These are phyloP conservation scores for Lepus townsendii DNA, from an alignment of 2,797 vertebrate species.

Conservation along the genomic window DNA sequence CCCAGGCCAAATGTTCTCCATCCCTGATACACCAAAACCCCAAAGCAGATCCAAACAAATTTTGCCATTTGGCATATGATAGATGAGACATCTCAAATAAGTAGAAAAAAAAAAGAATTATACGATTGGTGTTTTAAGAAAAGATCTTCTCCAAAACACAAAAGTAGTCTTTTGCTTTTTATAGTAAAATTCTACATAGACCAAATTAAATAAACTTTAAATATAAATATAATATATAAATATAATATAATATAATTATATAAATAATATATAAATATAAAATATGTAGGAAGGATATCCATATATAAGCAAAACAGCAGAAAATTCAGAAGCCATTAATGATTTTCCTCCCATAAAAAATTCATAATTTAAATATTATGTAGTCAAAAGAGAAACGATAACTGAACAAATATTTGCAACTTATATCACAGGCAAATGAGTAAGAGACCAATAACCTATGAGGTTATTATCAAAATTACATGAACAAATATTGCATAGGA, in stretches of 20 bases:
- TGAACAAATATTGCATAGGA: constrained; percentile 1
- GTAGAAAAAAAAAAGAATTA: neutral
- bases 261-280: neutral
- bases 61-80: neutral
- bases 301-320: neutral
- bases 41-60: neutral
- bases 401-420: constrained; percentile 34
- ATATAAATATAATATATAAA: no score
- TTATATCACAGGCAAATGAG: constrained; percentile 2
- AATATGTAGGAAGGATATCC: neutral
- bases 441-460: constrained; percentile 2
- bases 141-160: neutral
- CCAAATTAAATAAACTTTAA: neutral
- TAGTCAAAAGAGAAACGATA: neutral
- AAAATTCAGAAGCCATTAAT: constrained; percentile 28
- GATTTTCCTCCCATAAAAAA: neutral
- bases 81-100: constrained; percentile 46
- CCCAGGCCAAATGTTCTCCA: no score
- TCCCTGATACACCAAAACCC: neutral
- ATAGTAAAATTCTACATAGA: neutral
- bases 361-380: neutral
- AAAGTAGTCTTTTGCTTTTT: neutral
- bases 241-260: no score
- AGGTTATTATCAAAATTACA: constrained; percentile 34
- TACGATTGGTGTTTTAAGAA: neutral